These are phyloP conservation scores for Phyllopteryx taeniolatus DNA, from an alignment of 2,113 vertebrate species.

Conservation along the genomic window DNA sequence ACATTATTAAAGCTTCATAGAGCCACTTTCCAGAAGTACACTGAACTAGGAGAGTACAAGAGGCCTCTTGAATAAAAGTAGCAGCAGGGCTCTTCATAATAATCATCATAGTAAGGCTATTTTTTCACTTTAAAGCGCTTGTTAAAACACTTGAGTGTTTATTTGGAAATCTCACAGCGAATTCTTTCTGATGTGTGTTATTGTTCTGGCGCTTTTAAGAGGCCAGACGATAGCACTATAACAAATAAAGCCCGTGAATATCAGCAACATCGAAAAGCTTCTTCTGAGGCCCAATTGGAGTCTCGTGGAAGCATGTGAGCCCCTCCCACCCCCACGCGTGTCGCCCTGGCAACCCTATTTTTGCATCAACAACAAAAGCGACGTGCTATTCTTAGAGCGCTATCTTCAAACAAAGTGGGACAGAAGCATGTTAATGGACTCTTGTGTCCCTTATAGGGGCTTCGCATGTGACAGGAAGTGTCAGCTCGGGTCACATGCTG, in stretches of 20 bases:
- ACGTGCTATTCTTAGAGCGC: conserved; percentile 51
- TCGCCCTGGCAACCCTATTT: conserved; percentile 35
- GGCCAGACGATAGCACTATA: neutral
- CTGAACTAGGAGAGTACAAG: neutral
- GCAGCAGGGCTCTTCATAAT: neutral
- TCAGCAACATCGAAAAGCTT: neutral
- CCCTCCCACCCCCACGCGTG: neutral
- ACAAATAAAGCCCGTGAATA: neutral
- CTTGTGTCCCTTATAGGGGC: conserved; percentile 3
- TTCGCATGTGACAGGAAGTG: neutral
- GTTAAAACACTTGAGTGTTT: neutral
- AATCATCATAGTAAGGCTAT: neutral
- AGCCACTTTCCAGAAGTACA: neutral
- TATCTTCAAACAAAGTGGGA: conserved; percentile 40
- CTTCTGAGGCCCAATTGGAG: conserved; percentile 7
- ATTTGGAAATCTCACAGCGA: neutral
- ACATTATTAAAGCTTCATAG: neutral
- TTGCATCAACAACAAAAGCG: conserved; percentile 40
- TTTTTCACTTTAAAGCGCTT: neutral
- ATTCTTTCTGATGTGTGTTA: neutral
- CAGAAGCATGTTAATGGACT: conserved; percentile 20
- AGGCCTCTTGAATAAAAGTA: neutral
- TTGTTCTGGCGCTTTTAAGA: neutral
- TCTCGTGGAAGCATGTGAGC: conserved; percentile 52
- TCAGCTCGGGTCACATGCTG: conserved; percentile 12